These are phyloP conservation scores for Xyliphius kryptos DNA, from an alignment of 2,113 vertebrate species.

Conservation along the genomic window DNA sequence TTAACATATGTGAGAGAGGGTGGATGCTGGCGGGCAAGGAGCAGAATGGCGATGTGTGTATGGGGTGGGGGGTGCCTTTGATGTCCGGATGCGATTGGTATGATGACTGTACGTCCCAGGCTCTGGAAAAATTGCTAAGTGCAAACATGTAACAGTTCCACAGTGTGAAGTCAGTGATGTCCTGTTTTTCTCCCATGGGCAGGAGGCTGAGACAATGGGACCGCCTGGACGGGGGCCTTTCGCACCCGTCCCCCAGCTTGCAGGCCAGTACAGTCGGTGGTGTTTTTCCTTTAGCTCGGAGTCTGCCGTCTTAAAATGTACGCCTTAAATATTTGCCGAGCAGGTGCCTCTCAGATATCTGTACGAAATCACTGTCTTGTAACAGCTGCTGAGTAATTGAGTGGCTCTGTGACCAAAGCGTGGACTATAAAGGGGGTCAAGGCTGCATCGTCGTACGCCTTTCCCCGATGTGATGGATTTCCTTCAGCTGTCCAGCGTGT, in stretches of 20 bases:
- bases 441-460: background rate
- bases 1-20: slow-evolving; percentile 28
- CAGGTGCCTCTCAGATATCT: slow-evolving; percentile 21
- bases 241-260: background rate
- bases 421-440: background rate
- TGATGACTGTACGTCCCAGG: slow-evolving; percentile 29
- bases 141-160: slow-evolving; percentile 26
- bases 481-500: background rate
- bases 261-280: background rate
- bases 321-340: slow-evolving; percentile 17
- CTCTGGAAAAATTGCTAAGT: slow-evolving; percentile 23
- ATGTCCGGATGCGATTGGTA: slow-evolving; percentile 41
- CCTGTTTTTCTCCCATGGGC: slow-evolving; percentile 59
- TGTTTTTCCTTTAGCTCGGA: background rate
- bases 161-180: slow-evolving; percentile 49
- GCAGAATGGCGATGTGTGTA: background rate
- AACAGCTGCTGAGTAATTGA: slow-evolving; percentile 33
- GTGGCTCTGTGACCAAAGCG: slow-evolving; percentile 7
- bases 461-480: background rate
- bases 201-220: slow-evolving; percentile 11
- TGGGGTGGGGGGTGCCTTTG: slow-evolving; percentile 27
- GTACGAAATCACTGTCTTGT: slow-evolving; percentile 6
- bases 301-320: slow-evolving; percentile 1
- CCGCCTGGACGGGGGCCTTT: background rate
- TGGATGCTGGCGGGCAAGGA: slow-evolving; percentile 31